phyloP scores from a whole-genome alignment of 2,113 vertebrate species.

The Hypanus sabinus region DNA sequence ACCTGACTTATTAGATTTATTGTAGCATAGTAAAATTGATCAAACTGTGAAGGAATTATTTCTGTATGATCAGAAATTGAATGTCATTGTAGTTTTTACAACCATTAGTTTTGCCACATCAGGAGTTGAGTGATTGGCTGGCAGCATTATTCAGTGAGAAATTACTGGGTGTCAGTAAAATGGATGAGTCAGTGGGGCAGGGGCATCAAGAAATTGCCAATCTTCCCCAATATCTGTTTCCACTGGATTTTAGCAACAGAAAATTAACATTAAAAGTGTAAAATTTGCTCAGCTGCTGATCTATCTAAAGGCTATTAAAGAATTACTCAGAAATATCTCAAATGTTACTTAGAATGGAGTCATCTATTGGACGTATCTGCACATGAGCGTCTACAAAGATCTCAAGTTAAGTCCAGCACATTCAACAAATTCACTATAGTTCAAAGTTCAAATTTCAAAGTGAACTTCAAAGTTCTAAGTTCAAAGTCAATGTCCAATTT shows the following conservation, averaged over 20 bases:
- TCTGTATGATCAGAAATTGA: neutral
- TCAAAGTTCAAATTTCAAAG: no score
- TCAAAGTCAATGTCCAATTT: no score
- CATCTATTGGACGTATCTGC: neutral
- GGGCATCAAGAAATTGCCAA: no score
- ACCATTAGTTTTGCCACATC: neutral
- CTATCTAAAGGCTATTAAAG: neutral
- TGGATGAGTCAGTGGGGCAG: no score
- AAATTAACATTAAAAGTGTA: neutral
- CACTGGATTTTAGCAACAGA: neutral
- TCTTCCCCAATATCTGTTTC: neutral
- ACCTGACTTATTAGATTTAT: neutral
- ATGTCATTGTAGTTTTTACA: neutral
- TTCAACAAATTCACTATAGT: neutral
- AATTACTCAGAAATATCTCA: neutral
- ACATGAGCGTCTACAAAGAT: neutral
- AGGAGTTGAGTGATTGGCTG: no score
- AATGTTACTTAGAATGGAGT: neutral
- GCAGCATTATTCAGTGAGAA: no score
- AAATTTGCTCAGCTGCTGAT: neutral
- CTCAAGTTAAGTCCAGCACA: neutral
- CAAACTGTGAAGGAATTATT: neutral
- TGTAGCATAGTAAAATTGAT: neutral
- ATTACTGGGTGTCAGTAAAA: no score
- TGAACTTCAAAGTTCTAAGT: no score